Evolutionary conservation across 2,113 vertebrate species (phyloP).

Genomic region (Scopus umbretta): DNA sequence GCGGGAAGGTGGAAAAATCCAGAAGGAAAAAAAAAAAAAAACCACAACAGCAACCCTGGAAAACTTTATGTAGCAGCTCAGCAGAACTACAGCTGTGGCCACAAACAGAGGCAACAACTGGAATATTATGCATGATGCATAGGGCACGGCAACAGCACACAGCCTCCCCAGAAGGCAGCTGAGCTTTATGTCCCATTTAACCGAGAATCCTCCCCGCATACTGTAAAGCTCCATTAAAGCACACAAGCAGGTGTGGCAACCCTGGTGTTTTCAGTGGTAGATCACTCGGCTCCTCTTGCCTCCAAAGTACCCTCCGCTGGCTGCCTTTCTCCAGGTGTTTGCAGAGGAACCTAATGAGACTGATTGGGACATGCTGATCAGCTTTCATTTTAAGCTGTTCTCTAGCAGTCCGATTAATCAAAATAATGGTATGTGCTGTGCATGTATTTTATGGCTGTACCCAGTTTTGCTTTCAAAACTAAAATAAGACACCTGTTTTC

Average conservation of each 20-base stretch:
- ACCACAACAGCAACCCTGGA: not conserved
- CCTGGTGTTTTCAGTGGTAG: not conserved
- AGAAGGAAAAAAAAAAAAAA: not conserved
- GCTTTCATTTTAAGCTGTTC: not conserved
- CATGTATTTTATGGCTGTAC: not conserved
- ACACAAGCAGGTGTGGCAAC: not conserved
- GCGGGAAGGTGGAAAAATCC: constrained; percentile 36
- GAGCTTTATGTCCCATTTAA: constrained; percentile 58
- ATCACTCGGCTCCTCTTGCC: not conserved
- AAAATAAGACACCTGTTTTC: constrained; percentile 36
- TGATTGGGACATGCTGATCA: not conserved
- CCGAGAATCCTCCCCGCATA: not conserved
- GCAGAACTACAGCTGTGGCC: constrained; percentile 28
- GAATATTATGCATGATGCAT: not conserved
- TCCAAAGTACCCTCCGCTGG: not conserved
- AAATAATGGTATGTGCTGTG: not conserved
- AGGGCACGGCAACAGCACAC: not conserved
- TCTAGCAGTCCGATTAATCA: not conserved
- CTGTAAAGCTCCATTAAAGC: not conserved
- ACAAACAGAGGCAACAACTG: constrained; percentile 41
- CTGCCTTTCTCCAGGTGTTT: constrained; percentile 34
- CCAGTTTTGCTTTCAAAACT: constrained; percentile 23
- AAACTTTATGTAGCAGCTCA: constrained; percentile 34
- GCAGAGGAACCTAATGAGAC: not conserved
- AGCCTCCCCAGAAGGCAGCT: constrained; percentile 40